Conservation (phyloP, 2,113 vertebrate species). For the Opisthocomus hoazin region DNA sequence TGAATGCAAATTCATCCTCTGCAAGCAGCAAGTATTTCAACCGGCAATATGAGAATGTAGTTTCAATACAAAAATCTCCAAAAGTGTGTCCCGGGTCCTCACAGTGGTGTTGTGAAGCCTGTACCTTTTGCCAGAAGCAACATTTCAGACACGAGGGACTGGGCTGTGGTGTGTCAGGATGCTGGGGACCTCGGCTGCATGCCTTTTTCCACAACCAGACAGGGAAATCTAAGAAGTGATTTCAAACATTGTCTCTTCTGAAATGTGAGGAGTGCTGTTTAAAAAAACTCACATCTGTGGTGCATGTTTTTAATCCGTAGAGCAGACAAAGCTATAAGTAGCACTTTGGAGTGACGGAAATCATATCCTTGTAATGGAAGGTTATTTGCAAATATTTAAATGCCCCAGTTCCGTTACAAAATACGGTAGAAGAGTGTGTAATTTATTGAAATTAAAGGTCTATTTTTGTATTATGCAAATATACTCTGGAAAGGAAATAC, state of each 20-base stretch:
- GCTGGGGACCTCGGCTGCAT: neutral
- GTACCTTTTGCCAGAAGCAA: neutral
- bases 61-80: neutral
- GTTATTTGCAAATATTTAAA: neutral
- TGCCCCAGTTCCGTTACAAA: neutral
- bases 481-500: neutral
- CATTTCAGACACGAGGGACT: neutral
- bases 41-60: neutral
- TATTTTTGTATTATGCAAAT: conserved; percentile 31
- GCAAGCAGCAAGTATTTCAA: neutral
- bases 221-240: neutral
- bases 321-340: neutral
- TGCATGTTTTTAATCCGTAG: neutral
- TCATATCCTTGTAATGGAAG: neutral
- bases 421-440: neutral
- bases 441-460: neutral
- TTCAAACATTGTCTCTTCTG: neutral
- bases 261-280: neutral
- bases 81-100: neutral
- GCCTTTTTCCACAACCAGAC: neutral
- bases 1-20: neutral
- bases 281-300: neutral
- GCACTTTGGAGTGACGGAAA: neutral
- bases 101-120: neutral
- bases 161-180: neutral